These are phyloP conservation scores for Macrotus californicus DNA, from an alignment of 2,113 vertebrate genomes.

Conservation along the genomic window DNA sequence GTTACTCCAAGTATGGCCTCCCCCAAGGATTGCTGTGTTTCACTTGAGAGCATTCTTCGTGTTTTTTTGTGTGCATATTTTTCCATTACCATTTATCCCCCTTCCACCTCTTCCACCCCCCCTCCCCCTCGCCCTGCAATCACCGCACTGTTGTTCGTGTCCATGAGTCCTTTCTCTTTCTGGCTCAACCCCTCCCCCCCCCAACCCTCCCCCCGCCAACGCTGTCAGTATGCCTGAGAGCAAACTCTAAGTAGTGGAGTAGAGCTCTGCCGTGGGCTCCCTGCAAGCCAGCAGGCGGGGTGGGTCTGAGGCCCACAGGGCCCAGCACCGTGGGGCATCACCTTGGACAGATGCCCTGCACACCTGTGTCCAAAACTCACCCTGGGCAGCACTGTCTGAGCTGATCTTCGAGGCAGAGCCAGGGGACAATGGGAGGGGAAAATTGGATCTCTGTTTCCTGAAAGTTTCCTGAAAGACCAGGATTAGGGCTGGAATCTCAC, in stretches of 20 bases:
- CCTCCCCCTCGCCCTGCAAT: too few species aligned
- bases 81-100: too few species aligned
- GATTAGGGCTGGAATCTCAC: neutral
- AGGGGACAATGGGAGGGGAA: neutral
- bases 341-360: neutral
- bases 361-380: neutral
- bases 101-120: too few species aligned
- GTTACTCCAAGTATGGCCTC: neutral
- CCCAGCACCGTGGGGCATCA: fast-evolving
- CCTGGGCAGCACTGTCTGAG: too few species aligned
- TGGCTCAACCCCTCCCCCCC: too few species aligned
- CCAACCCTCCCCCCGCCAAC: too few species aligned
- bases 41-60: neutral
- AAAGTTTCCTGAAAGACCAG: neutral
- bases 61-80: too few species aligned
- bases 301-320: neutral
- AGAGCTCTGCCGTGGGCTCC: neutral
- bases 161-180: too few species aligned
- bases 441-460: neutral
- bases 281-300: neutral
- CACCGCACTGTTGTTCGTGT: too few species aligned
- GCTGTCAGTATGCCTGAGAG: too few species aligned
- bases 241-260: neutral
- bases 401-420: neutral
- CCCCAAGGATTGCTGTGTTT: neutral